phyloP scores from a whole-genome alignment of 2,113 vertebrate species.

The Hyperopisus bebe region DNA sequence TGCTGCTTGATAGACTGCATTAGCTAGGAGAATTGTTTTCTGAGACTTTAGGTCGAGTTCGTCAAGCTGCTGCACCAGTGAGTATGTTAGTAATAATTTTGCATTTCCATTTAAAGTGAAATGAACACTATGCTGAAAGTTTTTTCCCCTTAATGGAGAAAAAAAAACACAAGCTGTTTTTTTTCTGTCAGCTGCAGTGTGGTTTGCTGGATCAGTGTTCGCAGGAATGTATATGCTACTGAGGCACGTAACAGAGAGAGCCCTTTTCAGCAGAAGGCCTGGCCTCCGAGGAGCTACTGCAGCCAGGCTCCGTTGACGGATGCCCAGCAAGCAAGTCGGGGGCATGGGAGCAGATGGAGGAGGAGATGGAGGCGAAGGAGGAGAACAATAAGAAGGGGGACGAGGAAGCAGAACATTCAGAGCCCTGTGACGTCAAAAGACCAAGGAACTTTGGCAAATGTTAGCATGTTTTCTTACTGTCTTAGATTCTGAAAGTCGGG shows the following conservation, averaged over 20 bases:
- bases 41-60: neutral
- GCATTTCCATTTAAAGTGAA: neutral
- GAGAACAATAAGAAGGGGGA: neutral
- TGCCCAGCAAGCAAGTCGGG: neutral
- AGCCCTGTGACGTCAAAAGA: conserved; percentile 6
- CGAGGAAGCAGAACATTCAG: conserved; percentile 12
- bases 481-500: neutral
- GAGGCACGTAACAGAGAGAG: neutral
- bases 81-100: neutral
- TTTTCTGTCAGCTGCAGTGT: neutral
- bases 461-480: conserved; percentile 26
- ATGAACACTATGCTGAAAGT: neutral
- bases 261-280: neutral
- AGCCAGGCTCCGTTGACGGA: neutral
- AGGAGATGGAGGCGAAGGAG: neutral
- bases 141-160: neutral
- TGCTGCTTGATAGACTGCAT: neutral
- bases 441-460: conserved; percentile 28
- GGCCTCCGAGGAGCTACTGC: neutral
- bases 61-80: neutral
- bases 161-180: neutral
- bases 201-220: neutral
- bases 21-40: neutral
- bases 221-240: neutral
- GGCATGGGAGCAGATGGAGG: conserved; percentile 9